Percentiles rank a stretch among this genome's conserved stretches.
Conservation (phyloP, 2,113 vertebrate genomes). For the Haplochromis vanheusdeni region DNA sequence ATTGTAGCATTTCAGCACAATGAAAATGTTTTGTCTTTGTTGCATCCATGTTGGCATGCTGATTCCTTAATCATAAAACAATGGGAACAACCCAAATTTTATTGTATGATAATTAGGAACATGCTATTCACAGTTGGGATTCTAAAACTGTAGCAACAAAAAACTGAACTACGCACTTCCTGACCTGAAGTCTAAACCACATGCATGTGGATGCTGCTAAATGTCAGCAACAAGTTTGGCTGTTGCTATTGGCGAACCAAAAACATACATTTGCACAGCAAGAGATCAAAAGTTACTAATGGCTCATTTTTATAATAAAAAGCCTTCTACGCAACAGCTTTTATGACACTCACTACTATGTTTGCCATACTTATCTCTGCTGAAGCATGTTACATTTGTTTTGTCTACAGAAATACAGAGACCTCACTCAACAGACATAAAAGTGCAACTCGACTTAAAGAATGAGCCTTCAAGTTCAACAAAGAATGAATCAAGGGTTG, state of each 20-base stretch:
- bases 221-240: constrained; percentile 46
- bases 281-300: constrained; percentile 4
- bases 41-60: not conserved
- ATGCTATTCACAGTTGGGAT: constrained; percentile 8
- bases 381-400: not conserved
- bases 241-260: constrained; percentile 4
- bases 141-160: constrained; percentile 32
- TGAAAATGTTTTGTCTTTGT: not conserved
- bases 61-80: constrained; percentile 15
- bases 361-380: not conserved
- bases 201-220: constrained; percentile 51
- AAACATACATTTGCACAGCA: constrained; percentile 24
- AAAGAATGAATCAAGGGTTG: not conserved
- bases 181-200: constrained; percentile 57
- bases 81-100: not conserved
- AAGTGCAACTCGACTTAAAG: not conserved
- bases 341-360: not conserved
- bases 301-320: constrained; percentile 5
- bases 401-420: not conserved
- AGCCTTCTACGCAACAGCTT: not conserved
- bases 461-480: not conserved
- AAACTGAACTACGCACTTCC: constrained; percentile 53
- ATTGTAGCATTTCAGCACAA: not conserved
- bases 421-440: not conserved
- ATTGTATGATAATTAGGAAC: constrained; percentile 17